Evolutionary conservation across 2,113 vertebrate species (phyloP).

Genomic region (Oxyura jamaicensis): DNA sequence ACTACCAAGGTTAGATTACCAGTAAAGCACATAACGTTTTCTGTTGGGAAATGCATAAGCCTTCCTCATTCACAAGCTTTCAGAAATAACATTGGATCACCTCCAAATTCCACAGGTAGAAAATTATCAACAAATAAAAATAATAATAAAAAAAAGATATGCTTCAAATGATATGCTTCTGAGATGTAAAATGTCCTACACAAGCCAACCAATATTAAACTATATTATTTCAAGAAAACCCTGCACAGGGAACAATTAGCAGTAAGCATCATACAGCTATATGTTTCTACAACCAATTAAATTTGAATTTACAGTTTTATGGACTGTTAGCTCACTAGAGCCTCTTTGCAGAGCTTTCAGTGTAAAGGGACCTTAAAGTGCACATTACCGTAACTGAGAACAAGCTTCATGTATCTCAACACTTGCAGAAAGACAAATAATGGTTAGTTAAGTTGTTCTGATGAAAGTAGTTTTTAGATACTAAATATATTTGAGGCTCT

Average conservation of each 20-base stretch:
- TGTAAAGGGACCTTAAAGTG: neutral
- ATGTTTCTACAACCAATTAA: neutral
- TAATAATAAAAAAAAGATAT: neutral
- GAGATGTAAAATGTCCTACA: neutral
- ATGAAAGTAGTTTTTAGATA: neutral
- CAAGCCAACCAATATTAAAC: slow-evolving; percentile 5
- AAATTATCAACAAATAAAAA: neutral
- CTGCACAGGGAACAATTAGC: slow-evolving; percentile 16
- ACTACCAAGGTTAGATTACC: neutral
- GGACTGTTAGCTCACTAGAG: neutral
- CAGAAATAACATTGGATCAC: neutral
- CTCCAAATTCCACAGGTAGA: neutral
- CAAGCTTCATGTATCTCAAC: neutral
- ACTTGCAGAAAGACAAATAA: slow-evolving; percentile 2
- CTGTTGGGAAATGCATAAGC: neutral
- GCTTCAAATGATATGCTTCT: neutral
- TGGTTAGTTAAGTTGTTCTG: neutral
- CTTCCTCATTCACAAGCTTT: neutral
- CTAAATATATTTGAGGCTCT: neutral
- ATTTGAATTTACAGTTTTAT: slow-evolving; percentile 16
- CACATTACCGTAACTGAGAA: neutral
- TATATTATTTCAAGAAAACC: neutral
- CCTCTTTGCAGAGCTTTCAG: neutral
- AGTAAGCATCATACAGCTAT: neutral
- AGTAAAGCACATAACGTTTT: neutral